Evolutionary conservation across 2,113 vertebrate species (phyloP).

Genomic region (Myiopsitta monachus): DNA sequence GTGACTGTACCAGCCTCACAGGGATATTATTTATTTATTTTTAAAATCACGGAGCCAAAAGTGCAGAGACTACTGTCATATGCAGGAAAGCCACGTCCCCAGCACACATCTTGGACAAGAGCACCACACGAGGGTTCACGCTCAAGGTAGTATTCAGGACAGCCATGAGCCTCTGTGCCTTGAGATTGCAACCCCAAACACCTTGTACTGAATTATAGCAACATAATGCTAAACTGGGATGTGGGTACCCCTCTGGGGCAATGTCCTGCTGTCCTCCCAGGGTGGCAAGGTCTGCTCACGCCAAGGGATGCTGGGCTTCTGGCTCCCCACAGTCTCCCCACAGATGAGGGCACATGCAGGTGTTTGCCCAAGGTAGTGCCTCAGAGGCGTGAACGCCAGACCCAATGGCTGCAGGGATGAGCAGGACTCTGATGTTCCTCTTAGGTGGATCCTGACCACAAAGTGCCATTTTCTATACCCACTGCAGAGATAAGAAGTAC

Average conservation of each 20-base stretch:
- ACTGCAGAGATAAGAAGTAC: neutral
- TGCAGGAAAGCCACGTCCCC: neutral
- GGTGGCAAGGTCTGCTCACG: neutral
- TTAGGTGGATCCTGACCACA: neutral
- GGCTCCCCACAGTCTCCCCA: neutral
- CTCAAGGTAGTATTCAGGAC: neutral
- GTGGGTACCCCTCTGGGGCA: neutral
- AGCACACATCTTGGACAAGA: neutral
- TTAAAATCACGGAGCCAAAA: neutral
- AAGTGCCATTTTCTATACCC: neutral
- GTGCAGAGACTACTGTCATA: neutral
- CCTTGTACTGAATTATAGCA: neutral
- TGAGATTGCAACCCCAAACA: neutral
- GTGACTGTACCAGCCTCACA: neutral
- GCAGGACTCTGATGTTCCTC: rapidly evolving
- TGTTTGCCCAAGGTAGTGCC: neutral
- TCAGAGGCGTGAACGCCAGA: neutral
- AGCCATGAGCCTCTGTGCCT: rapidly evolving
- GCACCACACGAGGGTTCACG: neutral
- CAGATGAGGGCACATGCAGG: rapidly evolving
- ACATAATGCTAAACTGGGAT: neutral
- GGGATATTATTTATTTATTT: neutral
- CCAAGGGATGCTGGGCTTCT: rapidly evolving
- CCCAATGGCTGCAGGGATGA: rapidly evolving
- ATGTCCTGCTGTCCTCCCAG: rapidly evolving